Evolutionary conservation across 2,888 invertebrate genomes (phyloP), one percentile per base, ranked within the genome.

Genomic region (Sarcophaga caerulescens): DNA sequence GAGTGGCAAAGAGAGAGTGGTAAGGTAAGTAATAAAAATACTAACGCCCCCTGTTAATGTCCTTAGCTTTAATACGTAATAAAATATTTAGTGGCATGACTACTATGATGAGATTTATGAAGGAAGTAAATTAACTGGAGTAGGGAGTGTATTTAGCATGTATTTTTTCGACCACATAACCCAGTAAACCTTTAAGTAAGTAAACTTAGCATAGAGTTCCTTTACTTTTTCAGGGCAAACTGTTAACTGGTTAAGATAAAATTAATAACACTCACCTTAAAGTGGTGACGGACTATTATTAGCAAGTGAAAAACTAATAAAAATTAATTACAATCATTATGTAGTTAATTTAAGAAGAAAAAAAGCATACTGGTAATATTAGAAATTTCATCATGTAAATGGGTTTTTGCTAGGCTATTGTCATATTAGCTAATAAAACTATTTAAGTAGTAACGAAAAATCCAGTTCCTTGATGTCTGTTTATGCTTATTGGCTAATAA

Each of bases 81-180:
- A 68, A 81, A 81, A 81, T 81, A 81, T 73, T 73, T 73, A 66
- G 57, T 80, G 65, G 59, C 57, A 70, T 63, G 70, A n/a, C 65
- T 59, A 73, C 63, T 25, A 52, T 52, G 23, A 25, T 52, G 10
- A 23, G 57, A 65, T 57, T 79, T 59, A 65, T 23, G 23, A 19
- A 6, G 21, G 23, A 69, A 35, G 35, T 63, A 35, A 35, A 35
- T 35, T 23, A 14, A 4, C 57, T 57, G 2, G 14, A 1, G 0
- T 6, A 17, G 45, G 23, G 25, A 17, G n/a, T 47, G 5, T 23
- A 23, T 77, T 21, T 25, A 62, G 14, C n/a, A 23, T 25, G 17
- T 10, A 25, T 35, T 35, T 35, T 35, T 25, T 4, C 1, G 4
- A n/a, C 5, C 3, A 57, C 14, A 5, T 17, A 25, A 25, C 69